phyloP scores from a whole-genome alignment of 2,113 vertebrate species.

The Peromyscus leucopus region DNA sequence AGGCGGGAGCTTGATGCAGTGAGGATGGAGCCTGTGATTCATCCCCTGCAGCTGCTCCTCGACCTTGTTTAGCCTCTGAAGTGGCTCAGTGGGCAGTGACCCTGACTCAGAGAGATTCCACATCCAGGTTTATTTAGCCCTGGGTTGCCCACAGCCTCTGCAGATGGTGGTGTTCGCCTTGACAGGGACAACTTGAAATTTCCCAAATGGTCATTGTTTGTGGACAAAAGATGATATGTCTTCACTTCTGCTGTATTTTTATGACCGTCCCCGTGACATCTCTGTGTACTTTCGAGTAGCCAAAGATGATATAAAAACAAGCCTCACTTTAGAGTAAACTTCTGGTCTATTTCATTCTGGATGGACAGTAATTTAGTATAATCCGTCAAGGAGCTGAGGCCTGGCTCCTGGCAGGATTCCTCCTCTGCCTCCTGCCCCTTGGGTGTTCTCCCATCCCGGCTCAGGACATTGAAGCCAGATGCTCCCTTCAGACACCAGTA shows the following conservation, averaged over 20 bases:
- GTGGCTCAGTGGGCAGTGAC: slow-evolving; percentile 57
- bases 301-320: slow-evolving; percentile 50
- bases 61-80: slow-evolving; percentile 64
- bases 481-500: too few species aligned
- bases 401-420: background rate
- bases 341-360: background rate
- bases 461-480: background rate
- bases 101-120: slow-evolving; percentile 69
- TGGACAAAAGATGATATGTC: slow-evolving; percentile 59
- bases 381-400: background rate
- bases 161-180: background rate
- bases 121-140: slow-evolving; percentile 20
- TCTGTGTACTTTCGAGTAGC: background rate
- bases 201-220: slow-evolving; percentile 65
- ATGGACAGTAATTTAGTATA: background rate
- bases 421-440: background rate
- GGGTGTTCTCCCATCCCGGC: background rate
- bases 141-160: background rate
- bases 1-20: background rate
- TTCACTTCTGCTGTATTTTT: slow-evolving; percentile 67
- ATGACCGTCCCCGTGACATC: background rate
- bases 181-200: slow-evolving; percentile 67
- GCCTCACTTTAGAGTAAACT: background rate
- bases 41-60: background rate
- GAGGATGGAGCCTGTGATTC: background rate